Base-by-base conservation (phyloP, 2,888 invertebrate genomes). In the Tipula helvola region DNA sequence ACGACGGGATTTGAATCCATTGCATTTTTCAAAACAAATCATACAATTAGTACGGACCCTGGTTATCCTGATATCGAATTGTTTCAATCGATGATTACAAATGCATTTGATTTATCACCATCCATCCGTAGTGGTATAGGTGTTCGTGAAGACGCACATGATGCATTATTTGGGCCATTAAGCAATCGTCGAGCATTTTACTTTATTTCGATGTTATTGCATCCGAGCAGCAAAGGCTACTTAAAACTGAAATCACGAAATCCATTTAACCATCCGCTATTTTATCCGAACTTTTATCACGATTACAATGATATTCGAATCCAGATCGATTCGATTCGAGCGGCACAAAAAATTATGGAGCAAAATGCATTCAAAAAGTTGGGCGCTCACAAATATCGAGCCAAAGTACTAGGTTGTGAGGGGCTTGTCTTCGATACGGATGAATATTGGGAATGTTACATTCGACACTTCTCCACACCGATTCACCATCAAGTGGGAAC, bases 251-350 rank as follows among this genome's bases (percentile, higher is more conserved):
- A 92, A 88, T 94, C 95, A 83, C 94, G 91, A 13, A 94, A 97
- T 91, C 96, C 97, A 0, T 93, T 94, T 85, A 94, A 95, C 47
- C 94, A 95, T 88, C 97, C 97, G 0, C 91, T 94, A 13, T 94
- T 97, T 88, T 94, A 96, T 89, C 95, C 96, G 0, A 96, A 97
- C 89, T 97, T 97, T 90, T 93, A 97, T 87, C 10, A 8, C 3
- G 41, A 41, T 41, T 5, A 41, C 10, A 5, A 10, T 10, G 41
- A 41, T 3, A 8, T 41, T 8, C 5, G 10, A 41, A 41, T 10
- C 7, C 41, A 41, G 5, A 10, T 41, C 7, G 10, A 41, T 41
- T 5, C 7, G 3, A 41, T 41, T 10, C 41, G 41, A 3, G 3
- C 10, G 7, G 41, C 41, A 10, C 41, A 41, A 41, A 5, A 41